A percentile compares a stretch with the other conserved stretches of the same genome.
Evolutionary conservation across 1,140 invertebrate genomes (phyloP).

Genomic region (Drosophila neocordata): DNA sequence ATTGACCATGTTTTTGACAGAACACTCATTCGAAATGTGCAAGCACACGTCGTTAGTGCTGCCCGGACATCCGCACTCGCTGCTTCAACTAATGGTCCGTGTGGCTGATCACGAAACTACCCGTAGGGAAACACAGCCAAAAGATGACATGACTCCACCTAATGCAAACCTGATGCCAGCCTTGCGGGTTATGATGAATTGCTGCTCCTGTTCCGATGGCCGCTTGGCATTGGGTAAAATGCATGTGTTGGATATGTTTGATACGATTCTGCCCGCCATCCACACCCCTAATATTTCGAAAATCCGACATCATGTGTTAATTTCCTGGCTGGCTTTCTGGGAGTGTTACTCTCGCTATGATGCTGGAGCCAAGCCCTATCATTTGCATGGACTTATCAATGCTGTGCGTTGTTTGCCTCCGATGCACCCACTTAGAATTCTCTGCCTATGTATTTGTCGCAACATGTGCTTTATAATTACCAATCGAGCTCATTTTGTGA

Average conservation of each 20-base stretch:
- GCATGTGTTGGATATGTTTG: constrained; percentile 81
- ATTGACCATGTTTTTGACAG: constrained; percentile 57
- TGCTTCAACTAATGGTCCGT: constrained; percentile 65
- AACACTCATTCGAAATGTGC: constrained; percentile 71
- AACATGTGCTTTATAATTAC: constrained; percentile 67
- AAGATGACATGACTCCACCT: background rate
- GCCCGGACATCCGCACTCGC: constrained; percentile 46
- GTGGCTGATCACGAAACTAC: constrained; percentile 64
- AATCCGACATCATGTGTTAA: constrained; percentile 79
- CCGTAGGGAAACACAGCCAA: constrained; percentile 37
- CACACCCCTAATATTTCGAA: constrained; percentile 39
- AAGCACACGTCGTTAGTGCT: constrained; percentile 50
- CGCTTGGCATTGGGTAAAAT: constrained; percentile 60
- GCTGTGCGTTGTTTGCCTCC: constrained; percentile 31
- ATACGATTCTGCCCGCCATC: constrained; percentile 60
- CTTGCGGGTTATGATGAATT: constrained; percentile 65
- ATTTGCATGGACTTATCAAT: constrained; percentile 53
- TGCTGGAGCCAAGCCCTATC: constrained; percentile 67
- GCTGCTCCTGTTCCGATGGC: constrained; percentile 67
- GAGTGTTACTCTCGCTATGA: constrained; percentile 82
- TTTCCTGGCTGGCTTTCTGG: constrained; percentile 83
- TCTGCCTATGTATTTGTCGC: constrained; percentile 64
- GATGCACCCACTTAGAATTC: constrained; percentile 23
- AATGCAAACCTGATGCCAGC: constrained; percentile 28
- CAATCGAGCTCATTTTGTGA: constrained; percentile 56